These are phyloP conservation scores for Agrypnia vestita DNA, from an alignment of 1,140 invertebrate genomes.

Conservation along the genomic window DNA sequence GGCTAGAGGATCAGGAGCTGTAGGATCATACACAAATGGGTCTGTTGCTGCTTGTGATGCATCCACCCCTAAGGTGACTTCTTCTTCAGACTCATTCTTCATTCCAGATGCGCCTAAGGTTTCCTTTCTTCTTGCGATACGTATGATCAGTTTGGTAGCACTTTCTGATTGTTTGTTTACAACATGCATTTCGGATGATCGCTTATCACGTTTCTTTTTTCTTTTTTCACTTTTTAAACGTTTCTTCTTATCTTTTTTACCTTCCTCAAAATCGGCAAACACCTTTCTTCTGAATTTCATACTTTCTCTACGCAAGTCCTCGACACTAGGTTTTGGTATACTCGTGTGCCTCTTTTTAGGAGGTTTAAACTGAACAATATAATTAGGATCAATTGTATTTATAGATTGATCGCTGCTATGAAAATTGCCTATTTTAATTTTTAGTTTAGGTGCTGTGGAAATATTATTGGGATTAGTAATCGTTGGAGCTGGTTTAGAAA, in stretches of 20 bases:
- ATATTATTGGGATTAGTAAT: constrained; percentile 61
- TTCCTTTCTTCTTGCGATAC: constrained; percentile 64
- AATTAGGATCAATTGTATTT: constrained; percentile 66
- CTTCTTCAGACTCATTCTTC: constrained; percentile 59
- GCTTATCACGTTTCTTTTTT: constrained; percentile 80
- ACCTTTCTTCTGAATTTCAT: constrained; percentile 91
- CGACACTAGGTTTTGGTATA: constrained; percentile 79
- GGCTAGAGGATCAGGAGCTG: constrained; percentile 67
- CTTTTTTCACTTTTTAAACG: constrained; percentile 76
- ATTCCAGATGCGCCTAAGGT: constrained; percentile 56
- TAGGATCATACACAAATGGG: constrained; percentile 67
- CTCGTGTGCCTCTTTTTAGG: constrained; percentile 85
- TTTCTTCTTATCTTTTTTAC: constrained; percentile 76
- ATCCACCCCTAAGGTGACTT: constrained; percentile 51
- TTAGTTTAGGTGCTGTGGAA: constrained; percentile 81
- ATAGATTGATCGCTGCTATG: constrained; percentile 59
- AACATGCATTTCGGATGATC: constrained; percentile 74
- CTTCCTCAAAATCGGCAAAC: constrained; percentile 85
- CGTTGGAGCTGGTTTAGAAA: constrained; percentile 66
- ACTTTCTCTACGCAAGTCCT: constrained; percentile 86
- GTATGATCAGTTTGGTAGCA: constrained; percentile 80
- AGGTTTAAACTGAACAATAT: constrained; percentile 76
- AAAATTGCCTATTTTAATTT: constrained; percentile 84
- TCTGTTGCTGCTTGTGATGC: constrained; percentile 48
- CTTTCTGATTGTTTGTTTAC: constrained; percentile 75